These are phyloP conservation scores for Phymorhynchus buccinoides DNA, from an alignment of 1,140 invertebrate genomes.

Conservation along the genomic window DNA sequence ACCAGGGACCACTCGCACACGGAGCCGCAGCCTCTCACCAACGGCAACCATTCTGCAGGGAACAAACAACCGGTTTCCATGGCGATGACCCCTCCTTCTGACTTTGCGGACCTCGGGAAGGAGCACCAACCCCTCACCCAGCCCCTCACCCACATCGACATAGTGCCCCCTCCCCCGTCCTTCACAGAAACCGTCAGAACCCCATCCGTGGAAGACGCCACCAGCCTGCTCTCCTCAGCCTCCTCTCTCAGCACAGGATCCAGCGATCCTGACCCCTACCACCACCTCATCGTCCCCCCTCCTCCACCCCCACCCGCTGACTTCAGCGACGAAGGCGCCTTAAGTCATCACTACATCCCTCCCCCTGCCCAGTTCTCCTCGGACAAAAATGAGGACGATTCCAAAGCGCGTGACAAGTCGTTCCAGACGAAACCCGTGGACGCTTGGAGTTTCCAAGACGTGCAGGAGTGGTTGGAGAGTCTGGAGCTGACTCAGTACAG, in stretches of 20 bases:
- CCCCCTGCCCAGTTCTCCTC: slow-evolving; percentile 55
- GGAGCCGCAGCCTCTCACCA: slow-evolving; percentile 41
- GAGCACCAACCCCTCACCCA: background rate
- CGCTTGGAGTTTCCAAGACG: slow-evolving; percentile 68
- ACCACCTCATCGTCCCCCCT: slow-evolving; percentile 64
- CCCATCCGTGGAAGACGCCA: slow-evolving; percentile 51
- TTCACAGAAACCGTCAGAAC: slow-evolving; percentile 47
- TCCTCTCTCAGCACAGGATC: slow-evolving; percentile 67
- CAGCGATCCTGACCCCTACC: slow-evolving; percentile 60
- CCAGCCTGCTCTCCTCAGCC: slow-evolving; percentile 64
- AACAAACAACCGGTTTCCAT: slow-evolving; percentile 19
- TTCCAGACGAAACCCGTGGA: slow-evolving; percentile 64
- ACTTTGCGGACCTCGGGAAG: slow-evolving; percentile 57
- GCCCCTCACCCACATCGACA: slow-evolving; percentile 50
- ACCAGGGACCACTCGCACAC: slow-evolving; percentile 60
- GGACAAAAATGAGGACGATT: background rate
- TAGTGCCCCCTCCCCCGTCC: slow-evolving; percentile 64
- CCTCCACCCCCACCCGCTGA: slow-evolving; percentile 66
- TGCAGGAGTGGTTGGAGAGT: slow-evolving; percentile 71
- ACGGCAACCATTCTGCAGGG: slow-evolving; percentile 37
- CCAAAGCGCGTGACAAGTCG: background rate
- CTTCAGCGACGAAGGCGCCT: slow-evolving; percentile 41
- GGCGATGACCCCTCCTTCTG: slow-evolving; percentile 56
- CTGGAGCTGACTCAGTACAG: slow-evolving; percentile 68
- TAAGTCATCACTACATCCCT: slow-evolving; percentile 51